Conservation (phyloP, 2,797 vertebrate genomes). For the Artibeus jamaicensis region DNA sequence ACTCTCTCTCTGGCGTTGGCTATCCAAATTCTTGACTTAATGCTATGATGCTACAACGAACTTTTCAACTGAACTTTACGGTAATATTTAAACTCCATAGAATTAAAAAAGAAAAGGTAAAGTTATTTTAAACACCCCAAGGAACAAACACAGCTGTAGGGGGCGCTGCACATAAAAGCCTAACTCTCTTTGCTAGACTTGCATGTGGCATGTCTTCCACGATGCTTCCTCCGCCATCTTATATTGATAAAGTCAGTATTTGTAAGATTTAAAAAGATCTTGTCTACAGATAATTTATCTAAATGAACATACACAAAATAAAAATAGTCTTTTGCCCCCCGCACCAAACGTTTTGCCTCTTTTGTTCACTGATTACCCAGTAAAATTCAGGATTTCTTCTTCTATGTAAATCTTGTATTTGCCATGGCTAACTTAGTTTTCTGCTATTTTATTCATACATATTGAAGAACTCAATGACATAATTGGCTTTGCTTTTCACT, state of each 20-base stretch:
- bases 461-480: conserved; percentile 72
- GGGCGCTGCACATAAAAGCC: background rate
- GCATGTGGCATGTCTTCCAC: background rate
- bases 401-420: conserved; percentile 58
- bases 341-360: conserved; percentile 44
- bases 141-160: background rate
- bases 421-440: conserved; percentile 65
- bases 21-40: conserved; percentile 29
- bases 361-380: conserved; percentile 55
- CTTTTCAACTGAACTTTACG: conserved; percentile 42
- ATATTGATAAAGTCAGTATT: background rate
- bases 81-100: conserved; percentile 5
- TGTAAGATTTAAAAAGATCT: conserved; percentile 33
- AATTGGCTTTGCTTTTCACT: conserved; percentile 72
- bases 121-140: conserved; percentile 12
- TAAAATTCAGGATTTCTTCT: conserved; percentile 53
- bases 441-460: conserved; percentile 69
- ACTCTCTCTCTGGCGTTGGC: conserved; percentile 8
- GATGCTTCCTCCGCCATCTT: background rate
- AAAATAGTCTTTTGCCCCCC: conserved; percentile 25
- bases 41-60: conserved; percentile 33
- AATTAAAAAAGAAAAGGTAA: background rate
- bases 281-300: conserved; percentile 47
- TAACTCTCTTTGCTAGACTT: background rate
- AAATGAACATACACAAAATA: conserved; percentile 52